Evolutionary conservation across 2,797 vertebrate genomes (phyloP).

Genomic region (Mionectes olivaceus): DNA sequence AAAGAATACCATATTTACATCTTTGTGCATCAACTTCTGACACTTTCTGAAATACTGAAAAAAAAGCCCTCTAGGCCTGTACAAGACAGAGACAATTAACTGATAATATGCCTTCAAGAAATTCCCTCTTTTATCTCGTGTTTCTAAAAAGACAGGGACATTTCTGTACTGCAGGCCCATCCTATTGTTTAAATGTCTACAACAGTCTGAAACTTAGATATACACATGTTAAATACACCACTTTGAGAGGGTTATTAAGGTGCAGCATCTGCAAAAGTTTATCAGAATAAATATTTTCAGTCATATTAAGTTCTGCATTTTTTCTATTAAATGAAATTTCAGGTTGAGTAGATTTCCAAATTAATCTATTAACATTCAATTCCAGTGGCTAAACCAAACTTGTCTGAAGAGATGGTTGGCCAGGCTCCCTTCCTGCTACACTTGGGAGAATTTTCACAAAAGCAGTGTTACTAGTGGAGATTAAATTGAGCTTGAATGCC

Average conservation of each 20-base stretch:
- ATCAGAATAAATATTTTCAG: slow-evolving; percentile 53
- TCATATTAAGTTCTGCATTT: slow-evolving; percentile 33
- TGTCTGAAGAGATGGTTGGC: not conserved
- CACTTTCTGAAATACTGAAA: not conserved
- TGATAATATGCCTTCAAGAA: not conserved
- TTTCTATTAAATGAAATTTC: slow-evolving; percentile 63
- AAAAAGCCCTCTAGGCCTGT: not conserved
- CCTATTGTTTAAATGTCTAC: not conserved
- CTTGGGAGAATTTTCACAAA: slow-evolving; percentile 33
- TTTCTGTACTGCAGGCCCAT: not conserved
- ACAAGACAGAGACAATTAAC: not conserved
- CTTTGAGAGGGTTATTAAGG: not conserved
- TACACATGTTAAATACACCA: not conserved
- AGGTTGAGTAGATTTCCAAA: slow-evolving; percentile 66
- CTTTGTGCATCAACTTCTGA: not conserved
- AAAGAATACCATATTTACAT: not conserved
- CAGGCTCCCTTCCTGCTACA: not conserved
- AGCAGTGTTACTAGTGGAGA: not conserved
- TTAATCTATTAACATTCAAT: slow-evolving; percentile 69
- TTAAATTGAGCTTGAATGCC: slow-evolving; percentile 23
- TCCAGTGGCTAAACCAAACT: slow-evolving; percentile 40
- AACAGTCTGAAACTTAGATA: not conserved
- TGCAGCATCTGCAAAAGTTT: slow-evolving; percentile 21
- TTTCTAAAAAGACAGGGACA: not conserved
- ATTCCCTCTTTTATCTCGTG: not conserved